These are phyloP conservation scores for Siniperca undulata DNA, from an alignment of 2,797 vertebrate genomes.

Conservation along the genomic window DNA sequence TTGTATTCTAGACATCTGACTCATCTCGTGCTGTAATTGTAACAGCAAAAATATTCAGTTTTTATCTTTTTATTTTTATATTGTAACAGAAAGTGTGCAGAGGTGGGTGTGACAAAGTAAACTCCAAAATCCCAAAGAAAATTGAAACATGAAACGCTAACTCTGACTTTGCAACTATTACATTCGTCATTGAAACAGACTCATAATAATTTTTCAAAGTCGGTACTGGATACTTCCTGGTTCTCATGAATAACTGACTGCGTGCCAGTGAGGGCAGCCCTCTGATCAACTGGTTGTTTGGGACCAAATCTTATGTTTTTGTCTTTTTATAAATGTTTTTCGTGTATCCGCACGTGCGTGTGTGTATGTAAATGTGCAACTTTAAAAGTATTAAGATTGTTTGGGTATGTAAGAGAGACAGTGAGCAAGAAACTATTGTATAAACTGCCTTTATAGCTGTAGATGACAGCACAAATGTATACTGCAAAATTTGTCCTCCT, in stretches of 20 bases:
- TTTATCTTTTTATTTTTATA: background rate
- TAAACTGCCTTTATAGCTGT: constrained; percentile 66
- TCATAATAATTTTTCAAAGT: background rate
- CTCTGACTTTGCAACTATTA: background rate
- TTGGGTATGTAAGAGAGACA: constrained; percentile 20
- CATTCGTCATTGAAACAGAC: background rate
- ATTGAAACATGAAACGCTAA: background rate
- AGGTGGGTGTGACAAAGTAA: background rate
- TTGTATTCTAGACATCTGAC: background rate
- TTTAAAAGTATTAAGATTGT: constrained; percentile 67
- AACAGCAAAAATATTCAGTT: background rate
- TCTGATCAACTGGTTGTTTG: constrained; percentile 49
- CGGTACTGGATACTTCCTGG: constrained; percentile 51
- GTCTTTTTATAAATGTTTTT: constrained; percentile 19
- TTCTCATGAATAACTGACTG: constrained; percentile 30
- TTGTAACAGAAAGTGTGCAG: background rate
- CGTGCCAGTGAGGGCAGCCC: constrained; percentile 16
- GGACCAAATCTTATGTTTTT: constrained; percentile 68
- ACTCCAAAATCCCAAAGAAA: background rate
- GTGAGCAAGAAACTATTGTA: constrained; percentile 26
- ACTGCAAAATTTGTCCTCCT: constrained; percentile 38
- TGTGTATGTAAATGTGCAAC: constrained; percentile 35
- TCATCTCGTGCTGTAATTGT: background rate
- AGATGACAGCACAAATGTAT: constrained; percentile 51
- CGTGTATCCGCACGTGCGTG: background rate